A percentile compares a stretch with the other conserved stretches of the same genome.
Conservation (phyloP, 2,888 invertebrate species). For the Diplolepis rosae region DNA sequence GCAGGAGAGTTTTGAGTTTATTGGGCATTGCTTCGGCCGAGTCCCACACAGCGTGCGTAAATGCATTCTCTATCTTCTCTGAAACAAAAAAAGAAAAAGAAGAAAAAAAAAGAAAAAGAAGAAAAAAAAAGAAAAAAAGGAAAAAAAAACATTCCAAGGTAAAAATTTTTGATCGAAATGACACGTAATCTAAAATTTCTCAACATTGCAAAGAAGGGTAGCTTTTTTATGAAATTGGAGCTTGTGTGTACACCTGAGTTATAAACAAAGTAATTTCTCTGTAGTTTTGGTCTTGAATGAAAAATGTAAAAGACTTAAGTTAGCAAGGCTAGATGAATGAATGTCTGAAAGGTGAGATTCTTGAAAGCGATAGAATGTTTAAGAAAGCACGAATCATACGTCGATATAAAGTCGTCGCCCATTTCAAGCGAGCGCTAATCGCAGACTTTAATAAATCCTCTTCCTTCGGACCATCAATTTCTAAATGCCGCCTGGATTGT, state of each 20-base stretch:
- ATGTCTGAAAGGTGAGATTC: conserved; percentile 21
- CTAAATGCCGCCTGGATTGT: conserved; percentile 59
- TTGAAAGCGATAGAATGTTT: conserved; percentile 20
- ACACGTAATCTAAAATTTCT: conserved; percentile 57
- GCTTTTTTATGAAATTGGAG: conserved; percentile 5
- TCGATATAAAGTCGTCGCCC: conserved; percentile 56
- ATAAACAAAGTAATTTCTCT: conserved; percentile 18
- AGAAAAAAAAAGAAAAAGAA: too few species aligned
- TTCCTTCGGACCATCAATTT: conserved; percentile 65
- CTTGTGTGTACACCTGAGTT: background rate
- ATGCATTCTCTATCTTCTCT: too few species aligned
- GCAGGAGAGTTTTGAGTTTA: too few species aligned
- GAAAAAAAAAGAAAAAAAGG: too few species aligned
- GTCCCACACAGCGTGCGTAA: too few species aligned
- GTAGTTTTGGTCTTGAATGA: background rate
- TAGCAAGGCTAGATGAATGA: conserved; percentile 4
- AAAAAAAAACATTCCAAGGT: too few species aligned
- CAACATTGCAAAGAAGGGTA: conserved; percentile 28
- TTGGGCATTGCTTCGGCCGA: too few species aligned
- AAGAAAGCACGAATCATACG: conserved; percentile 36
- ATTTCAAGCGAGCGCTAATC: conserved; percentile 54
- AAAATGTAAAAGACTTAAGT: conserved; percentile 11
- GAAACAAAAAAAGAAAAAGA: too few species aligned
- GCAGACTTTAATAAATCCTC: conserved; percentile 64
- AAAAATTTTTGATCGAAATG: too few species aligned